Percentiles rank a stretch among this genome's conserved stretches.
Conservation (phyloP, 2,888 invertebrate species). For the Neria commutata region DNA sequence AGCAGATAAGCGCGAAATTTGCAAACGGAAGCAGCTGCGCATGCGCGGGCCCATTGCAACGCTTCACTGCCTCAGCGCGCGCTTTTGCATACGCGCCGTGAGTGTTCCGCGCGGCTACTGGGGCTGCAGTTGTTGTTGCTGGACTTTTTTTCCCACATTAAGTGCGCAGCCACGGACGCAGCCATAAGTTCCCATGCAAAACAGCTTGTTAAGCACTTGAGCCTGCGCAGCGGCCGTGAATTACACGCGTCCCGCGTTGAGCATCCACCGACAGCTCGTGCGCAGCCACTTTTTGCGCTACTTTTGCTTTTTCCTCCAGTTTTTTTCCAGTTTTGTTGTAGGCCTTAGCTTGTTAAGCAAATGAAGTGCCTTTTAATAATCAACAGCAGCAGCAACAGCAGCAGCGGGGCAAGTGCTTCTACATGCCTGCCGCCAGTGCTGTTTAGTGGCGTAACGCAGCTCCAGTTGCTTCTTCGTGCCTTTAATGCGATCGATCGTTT, state of each 20-base stretch:
- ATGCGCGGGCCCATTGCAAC: neutral
- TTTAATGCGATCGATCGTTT: neutral
- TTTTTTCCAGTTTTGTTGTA: neutral
- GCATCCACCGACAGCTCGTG: neutral
- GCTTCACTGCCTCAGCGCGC: neutral
- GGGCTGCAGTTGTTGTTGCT: neutral
- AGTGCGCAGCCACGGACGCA: slow-evolving; percentile 25
- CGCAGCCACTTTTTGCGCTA: too few species aligned
- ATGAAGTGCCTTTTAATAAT: neutral
- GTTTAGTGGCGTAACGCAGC: neutral
- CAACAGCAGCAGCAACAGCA: neutral
- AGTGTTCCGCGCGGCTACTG: neutral
- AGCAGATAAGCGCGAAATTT: slow-evolving; percentile 1
- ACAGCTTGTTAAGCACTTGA: slow-evolving; percentile 56
- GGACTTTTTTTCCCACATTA: slow-evolving; percentile 58
- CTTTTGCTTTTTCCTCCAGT: neutral
- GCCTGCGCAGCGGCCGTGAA: slow-evolving; percentile 19
- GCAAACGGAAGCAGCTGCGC: slow-evolving; percentile 7
- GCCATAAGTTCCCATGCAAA: slow-evolving; percentile 47
- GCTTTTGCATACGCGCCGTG: neutral
- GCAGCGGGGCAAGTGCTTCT: too few species aligned
- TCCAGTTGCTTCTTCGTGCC: neutral
- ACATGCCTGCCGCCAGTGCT: too few species aligned
- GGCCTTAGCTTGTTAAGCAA: slow-evolving; percentile 3
- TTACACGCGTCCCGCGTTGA: too few species aligned